Evolutionary conservation across 2,113 vertebrate genomes (phyloP).

Genomic region (Epinephelus lanceolatus): DNA sequence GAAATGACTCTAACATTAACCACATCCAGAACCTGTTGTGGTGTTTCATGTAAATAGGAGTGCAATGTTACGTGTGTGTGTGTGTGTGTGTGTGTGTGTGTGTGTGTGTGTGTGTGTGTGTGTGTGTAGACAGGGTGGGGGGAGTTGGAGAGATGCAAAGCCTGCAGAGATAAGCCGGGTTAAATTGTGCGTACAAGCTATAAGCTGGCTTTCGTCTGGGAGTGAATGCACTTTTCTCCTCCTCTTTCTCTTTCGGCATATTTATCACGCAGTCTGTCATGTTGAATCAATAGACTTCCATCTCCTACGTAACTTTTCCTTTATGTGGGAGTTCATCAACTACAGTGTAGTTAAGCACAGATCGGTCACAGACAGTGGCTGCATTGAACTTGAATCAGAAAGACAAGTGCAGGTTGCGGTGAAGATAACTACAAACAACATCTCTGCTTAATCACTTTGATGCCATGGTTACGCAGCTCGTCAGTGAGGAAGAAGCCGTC

Average conservation of each 20-base stretch:
- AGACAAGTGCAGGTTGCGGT: background rate
- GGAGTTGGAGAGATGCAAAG: slow-evolving; percentile 39
- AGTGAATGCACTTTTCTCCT: slow-evolving; percentile 53
- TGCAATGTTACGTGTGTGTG: background rate
- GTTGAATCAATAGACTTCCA: slow-evolving; percentile 43
- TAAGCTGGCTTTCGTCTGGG: slow-evolving; percentile 58
- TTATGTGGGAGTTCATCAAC: slow-evolving; percentile 18
- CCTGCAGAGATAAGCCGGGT: slow-evolving; percentile 58
- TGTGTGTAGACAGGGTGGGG: slow-evolving; percentile 10
- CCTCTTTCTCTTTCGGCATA: slow-evolving; percentile 25
- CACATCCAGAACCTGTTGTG: slow-evolving; percentile 52
- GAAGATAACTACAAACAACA: slow-evolving; percentile 19
- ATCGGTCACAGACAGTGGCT: slow-evolving; percentile 24
- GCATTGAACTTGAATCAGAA: slow-evolving; percentile 19
- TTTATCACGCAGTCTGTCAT: slow-evolving; percentile 27
- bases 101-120: slow-evolving; percentile 32
- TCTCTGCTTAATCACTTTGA: slow-evolving; percentile 29
- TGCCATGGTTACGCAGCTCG: slow-evolving; percentile 21
- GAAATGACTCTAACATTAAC: slow-evolving; percentile 41
- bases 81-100: slow-evolving; percentile 24
- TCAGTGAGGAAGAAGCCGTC: slow-evolving; percentile 23
- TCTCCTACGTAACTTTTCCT: slow-evolving; percentile 26
- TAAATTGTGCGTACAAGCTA: slow-evolving; percentile 65
- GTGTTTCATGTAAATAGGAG: slow-evolving; percentile 49
- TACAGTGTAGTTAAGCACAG: slow-evolving; percentile 20